Base-by-base conservation (phyloP, 2,113 vertebrate genomes). In the Chlamydotis undulata region DNA sequence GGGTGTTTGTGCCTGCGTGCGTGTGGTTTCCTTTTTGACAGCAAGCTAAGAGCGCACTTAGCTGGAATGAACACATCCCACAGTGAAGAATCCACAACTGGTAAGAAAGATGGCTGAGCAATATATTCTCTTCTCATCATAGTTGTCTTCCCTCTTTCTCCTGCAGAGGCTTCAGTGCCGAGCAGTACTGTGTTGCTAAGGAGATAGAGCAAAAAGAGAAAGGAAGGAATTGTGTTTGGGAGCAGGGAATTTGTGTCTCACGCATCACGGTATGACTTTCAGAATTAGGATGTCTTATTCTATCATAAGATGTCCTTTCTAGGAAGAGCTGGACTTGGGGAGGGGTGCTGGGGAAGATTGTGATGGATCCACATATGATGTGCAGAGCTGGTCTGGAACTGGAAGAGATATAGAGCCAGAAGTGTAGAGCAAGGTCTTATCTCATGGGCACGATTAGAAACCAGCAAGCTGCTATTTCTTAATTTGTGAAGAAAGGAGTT, bases 161-260 rank as follows among this genome's bases (percentile, higher is more conserved):
- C 60, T 90, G 71, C 23, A 50, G 63, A 90, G 79, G 52, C 64
- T 88, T 86, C 68, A 43, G 45, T 85, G 77, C 87, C 1, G 8
- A 84, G 43, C 61, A 87, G 49, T 49, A 26, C 49, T 56, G 33
- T 84, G 92, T 96, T 96, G 92, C 91, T 95, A 96, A 75, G 83
- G 94, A 94, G 94, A 93, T 67, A 45, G 1, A 89, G 25, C 21
- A 91, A n/a, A 74, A 88, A 74, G 64, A 91, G 69, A 86, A 91
- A 70, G 68, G 31, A 90, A 86, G 21, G n/a, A 85, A 74, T 57
- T 5, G 1, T 60, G 16, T 90, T 63, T 85, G 52, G 43, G 71
- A 67, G 43, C 14, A 45, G 64, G 56, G n/a, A 81, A 78, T 83
- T 89, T 31, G 23, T 67, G 12, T 61, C 43, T 90, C 82, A 39